Conservation (phyloP, 2,888 invertebrate genomes). For the Eristalis intricaria region DNA sequence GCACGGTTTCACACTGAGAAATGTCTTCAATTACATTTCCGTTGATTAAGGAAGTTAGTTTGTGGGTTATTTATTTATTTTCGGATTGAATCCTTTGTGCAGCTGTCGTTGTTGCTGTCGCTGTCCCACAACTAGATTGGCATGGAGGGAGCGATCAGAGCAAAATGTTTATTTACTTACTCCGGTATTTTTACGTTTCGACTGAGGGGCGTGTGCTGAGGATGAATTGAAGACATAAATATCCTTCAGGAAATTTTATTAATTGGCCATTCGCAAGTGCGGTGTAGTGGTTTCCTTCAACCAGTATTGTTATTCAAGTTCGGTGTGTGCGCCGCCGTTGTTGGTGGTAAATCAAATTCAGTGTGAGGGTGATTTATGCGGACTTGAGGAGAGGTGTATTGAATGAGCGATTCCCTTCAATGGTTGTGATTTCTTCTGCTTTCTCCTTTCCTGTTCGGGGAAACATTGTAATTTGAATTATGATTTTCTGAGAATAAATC, state of each 20-base stretch:
- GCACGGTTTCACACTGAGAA: constrained; percentile 69
- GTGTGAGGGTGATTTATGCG: constrained; percentile 57
- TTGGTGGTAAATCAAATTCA: constrained; percentile 51
- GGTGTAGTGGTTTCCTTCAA: constrained; percentile 49
- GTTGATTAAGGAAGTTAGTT: constrained; percentile 72
- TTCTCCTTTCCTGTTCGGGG: background rate
- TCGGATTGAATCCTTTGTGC: constrained; percentile 69
- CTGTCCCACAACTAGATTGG: background rate
- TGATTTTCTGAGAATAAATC: background rate
- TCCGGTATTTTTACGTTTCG: constrained; percentile 26
- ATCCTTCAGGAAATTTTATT: constrained; percentile 70
- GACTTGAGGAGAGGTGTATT: constrained; percentile 28
- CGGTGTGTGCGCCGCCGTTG: background rate
- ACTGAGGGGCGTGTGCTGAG: constrained; percentile 10
- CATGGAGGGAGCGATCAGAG: constrained; percentile 2
- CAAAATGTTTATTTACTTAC: constrained; percentile 45
- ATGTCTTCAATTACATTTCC: constrained; percentile 72
- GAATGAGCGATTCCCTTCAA: constrained; percentile 47
- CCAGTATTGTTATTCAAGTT: constrained; percentile 15
- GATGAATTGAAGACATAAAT: constrained; percentile 68
- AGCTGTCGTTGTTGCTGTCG: constrained; percentile 46
- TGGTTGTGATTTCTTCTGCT: constrained; percentile 7
- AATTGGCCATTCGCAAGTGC: constrained; percentile 66
- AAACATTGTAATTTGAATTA: background rate
- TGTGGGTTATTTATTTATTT: constrained; percentile 71